Evolutionary conservation across 2,113 vertebrate species (phyloP).

Genomic region (Tringa solitaria): DNA sequence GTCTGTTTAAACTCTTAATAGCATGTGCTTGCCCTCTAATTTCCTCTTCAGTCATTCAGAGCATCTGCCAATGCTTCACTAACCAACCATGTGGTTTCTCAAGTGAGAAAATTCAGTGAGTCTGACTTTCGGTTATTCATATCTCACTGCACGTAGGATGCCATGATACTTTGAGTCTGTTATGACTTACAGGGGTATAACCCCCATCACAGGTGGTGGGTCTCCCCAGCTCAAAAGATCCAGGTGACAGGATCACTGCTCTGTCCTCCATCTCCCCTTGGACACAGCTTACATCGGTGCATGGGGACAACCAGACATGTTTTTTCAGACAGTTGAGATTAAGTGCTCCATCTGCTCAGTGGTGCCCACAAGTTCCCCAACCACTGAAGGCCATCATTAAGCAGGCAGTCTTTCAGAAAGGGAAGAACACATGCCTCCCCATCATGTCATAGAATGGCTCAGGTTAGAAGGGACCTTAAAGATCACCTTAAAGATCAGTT

Average conservation of each 20-base stretch:
- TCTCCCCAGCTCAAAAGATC: not conserved
- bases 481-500: no score
- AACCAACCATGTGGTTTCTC: not conserved
- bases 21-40: not conserved
- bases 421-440: rapidly evolving
- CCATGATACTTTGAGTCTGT: not conserved
- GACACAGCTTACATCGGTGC: rapidly evolving
- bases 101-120: not conserved
- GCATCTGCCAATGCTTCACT: not conserved
- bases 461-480: not conserved
- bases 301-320: not conserved
- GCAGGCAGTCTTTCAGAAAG: not conserved
- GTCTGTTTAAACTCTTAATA: not conserved
- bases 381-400: rapidly evolving
- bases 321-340: not conserved
- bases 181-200: not conserved
- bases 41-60: not conserved
- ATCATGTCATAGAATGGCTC: not conserved
- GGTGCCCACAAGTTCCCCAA: not conserved
- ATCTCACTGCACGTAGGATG: not conserved
- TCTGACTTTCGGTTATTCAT: not conserved
- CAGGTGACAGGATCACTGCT: not conserved
- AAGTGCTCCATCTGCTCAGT: no score
- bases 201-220: not conserved
- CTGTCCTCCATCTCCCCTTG: not conserved